Evolutionary conservation across 2,797 vertebrate species (phyloP), one percentile per base, ranked within the genome.

Genomic region (Percopsis omiscomaycus): DNA sequence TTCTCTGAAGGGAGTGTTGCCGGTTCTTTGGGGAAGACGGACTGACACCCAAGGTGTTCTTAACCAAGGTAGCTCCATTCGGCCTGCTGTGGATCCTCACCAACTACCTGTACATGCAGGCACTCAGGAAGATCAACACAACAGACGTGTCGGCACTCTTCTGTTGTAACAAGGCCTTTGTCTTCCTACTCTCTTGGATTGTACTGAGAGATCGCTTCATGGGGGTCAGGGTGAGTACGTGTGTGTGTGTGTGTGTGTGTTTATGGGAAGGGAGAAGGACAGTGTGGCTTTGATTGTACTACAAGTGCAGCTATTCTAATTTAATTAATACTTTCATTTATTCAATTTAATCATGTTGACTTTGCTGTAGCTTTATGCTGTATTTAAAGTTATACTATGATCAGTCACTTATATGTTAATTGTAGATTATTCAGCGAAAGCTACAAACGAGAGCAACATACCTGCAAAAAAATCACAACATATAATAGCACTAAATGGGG

Each of bases 151-250:
- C 96, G 14, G 95, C 94, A 22, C 94, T 99, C 79, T 99, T 98
- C 94, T 99, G 97, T 93, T 98, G 97, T 90, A 98, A 97, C 93
- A 98, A 96, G 89, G 97, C 97, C 79, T 99, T 99, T 62, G 96
- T 98, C 83, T 99, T 98, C 92, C 93, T 99, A 88, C 95, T 99
- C 78, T 98, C 97, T 53, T 99, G 97, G 97, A 98, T 96, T 74
- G 95, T 98, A 80, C 94, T 98, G 81, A 93, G 96, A 91, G 96
- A 98, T 90, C 96, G 95, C 84, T 99, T 99, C 92, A 96, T 98
- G 95, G 97, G 96, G 79, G 95, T 99, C 88, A 93, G 96, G 95
- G 97, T 99, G 94, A 96, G 96, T 86, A 2, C 37, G 44, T 55
- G 53, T 52, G 70, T 27, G 14, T 55, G 55, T 44, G 48, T 44